Evolutionary conservation across 2,888 invertebrate species (phyloP).

Genomic region (Octodonta nipae): DNA sequence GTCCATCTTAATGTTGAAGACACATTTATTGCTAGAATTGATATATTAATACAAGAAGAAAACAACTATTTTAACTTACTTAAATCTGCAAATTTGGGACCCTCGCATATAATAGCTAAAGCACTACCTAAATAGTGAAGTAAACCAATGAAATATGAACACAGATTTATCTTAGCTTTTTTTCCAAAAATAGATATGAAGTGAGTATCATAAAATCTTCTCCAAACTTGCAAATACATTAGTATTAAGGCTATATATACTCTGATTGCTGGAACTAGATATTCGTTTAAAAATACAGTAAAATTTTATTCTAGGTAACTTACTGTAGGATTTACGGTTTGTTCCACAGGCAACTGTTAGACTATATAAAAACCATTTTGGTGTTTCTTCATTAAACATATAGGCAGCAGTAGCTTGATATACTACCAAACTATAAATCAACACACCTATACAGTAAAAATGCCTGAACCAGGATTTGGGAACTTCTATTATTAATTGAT

Average conservation of each 20-base stretch:
- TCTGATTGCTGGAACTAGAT: slow-evolving; percentile 45
- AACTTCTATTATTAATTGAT: slow-evolving; percentile 43
- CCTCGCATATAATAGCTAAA: slow-evolving; percentile 53
- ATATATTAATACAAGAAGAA: neutral
- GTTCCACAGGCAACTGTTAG: slow-evolving; percentile 38
- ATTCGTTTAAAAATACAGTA: slow-evolving; percentile 3
- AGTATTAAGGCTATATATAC: slow-evolving; percentile 48
- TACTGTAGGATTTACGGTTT: slow-evolving; percentile 35
- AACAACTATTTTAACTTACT: no score
- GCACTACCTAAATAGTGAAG: slow-evolving; percentile 63
- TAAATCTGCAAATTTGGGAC: slow-evolving; percentile 59
- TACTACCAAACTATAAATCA: slow-evolving; percentile 41
- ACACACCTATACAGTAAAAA: slow-evolving; percentile 60
- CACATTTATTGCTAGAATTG: slow-evolving; percentile 10
- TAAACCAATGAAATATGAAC: slow-evolving; percentile 64
- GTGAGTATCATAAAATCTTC: slow-evolving; percentile 70
- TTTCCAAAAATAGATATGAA: slow-evolving; percentile 68
- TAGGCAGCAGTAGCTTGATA: slow-evolving; percentile 39
- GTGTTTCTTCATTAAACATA: slow-evolving; percentile 37
- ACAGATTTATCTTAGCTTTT: slow-evolving; percentile 61
- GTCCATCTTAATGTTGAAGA: slow-evolving; percentile 9
- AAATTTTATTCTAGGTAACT: slow-evolving; percentile 7
- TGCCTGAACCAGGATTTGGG: slow-evolving; percentile 72
- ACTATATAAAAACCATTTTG: slow-evolving; percentile 36
- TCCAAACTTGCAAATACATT: slow-evolving; percentile 53